Percentiles rank a stretch among this genome's conserved stretches.
phyloP scores from a whole-genome alignment of 2,797 vertebrate species.

The Sandelia bainsii region DNA sequence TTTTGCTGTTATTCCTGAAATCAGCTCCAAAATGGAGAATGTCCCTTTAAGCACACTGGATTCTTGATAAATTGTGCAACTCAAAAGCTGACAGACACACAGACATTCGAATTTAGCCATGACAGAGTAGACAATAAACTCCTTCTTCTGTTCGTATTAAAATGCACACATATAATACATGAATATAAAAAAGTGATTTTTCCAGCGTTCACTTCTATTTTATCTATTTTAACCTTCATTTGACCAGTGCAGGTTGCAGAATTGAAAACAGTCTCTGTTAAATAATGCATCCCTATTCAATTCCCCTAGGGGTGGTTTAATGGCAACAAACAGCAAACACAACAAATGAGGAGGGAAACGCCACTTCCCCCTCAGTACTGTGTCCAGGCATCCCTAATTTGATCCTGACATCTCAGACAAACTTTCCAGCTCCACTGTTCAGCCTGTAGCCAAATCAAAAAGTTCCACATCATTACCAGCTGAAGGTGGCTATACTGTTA shows the following conservation, averaged over 20 bases:
- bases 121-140: not conserved
- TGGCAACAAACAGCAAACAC: conserved; percentile 54
- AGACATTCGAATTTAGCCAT: not conserved
- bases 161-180: not conserved
- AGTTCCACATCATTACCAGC: conserved; percentile 81
- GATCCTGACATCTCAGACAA: conserved; percentile 27
- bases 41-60: too few relatives aligned
- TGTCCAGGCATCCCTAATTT: conserved; percentile 58
- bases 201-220: not conserved
- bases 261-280: conserved; percentile 41
- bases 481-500: conserved; percentile 80
- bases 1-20: too few relatives aligned
- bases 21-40: too few relatives aligned
- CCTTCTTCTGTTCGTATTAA: not conserved
- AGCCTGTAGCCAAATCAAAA: conserved; percentile 79
- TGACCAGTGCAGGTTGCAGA: conserved; percentile 19
- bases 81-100: too few relatives aligned
- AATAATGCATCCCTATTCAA: conserved; percentile 50
- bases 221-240: conserved; percentile 32
- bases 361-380: conserved; percentile 21
- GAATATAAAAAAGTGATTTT: not conserved
- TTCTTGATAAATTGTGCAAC: too few relatives aligned
- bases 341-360: conserved; percentile 47
- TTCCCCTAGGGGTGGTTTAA: conserved; percentile 45
- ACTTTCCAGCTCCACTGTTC: conserved; percentile 50